Base-by-base conservation (phyloP, 2,113 vertebrate genomes). In the Cettia cetti region DNA sequence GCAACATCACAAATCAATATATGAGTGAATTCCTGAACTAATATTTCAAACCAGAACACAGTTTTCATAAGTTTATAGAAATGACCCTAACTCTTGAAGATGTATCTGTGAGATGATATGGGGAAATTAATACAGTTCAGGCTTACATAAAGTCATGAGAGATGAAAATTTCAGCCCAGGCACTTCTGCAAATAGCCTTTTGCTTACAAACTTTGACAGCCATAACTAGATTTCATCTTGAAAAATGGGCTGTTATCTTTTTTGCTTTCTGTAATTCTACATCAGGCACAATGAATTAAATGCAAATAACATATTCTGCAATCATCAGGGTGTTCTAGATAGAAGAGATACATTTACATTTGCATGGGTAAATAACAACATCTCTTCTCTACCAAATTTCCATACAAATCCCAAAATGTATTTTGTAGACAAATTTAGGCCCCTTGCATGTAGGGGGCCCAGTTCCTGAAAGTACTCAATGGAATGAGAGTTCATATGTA, bases 1-100 rank as follows among this genome's bases (percentile, higher is more conserved):
- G 95, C 81, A 90, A 80, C 80, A 86, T 95, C 76, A 95, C 83
- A 63, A 96, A 95, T 95, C 82, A 16, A 93, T 95, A 96, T 80
- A 80, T 21, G 71, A 92, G 80, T 92, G 90, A 93, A 86, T 97
- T 95, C 59, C 68, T 94, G 61, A 88, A 86, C 79, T 53, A 77
- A 80, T 78, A 89, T 86, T 89, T 89, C 71, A 81, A 89, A 72
- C 80, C 61, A 5, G n/a, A 93, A 56, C 40, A 52, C 19, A 65
- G 56, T 89, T 95, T 89, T 86, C 22, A 7, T 28, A 90, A 76
- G 33, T 94, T 95, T 90, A 50, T 22, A 87, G 49, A 75, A 84
- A 87, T 54, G 21, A 91, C 89, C 45, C 44, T 54, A 84, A 71
- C 23, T 92, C 47, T 80, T 75, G 47, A 45, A 91, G 80, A 44